Evolutionary conservation across 2,888 invertebrate genomes (phyloP).

Genomic region (Parnassius glacialis): DNA sequence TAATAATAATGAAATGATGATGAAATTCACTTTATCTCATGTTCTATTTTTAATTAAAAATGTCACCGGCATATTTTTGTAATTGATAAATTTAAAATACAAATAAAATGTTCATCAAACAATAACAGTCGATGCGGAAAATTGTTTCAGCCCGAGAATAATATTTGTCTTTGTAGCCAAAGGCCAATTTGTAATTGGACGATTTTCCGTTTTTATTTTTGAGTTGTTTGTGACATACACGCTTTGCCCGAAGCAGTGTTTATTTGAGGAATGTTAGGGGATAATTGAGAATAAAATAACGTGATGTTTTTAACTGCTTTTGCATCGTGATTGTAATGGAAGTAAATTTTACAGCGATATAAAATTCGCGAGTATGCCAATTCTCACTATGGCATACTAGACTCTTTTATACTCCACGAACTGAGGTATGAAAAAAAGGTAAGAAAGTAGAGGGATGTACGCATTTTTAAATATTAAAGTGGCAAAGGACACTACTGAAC

Average conservation of each 20-base stretch:
- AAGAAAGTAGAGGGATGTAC: no score
- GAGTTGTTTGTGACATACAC: constrained; percentile 31
- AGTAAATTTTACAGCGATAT: background rate
- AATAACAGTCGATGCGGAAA: constrained; percentile 31
- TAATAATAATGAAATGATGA: no score
- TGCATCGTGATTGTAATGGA: background rate
- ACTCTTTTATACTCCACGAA: no score
- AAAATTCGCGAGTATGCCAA: no score
- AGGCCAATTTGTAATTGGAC: constrained; percentile 37
- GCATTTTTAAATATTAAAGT: no score
- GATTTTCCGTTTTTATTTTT: constrained; percentile 36
- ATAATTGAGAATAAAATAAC: constrained; percentile 12
- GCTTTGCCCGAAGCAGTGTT: constrained; percentile 31
- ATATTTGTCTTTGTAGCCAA: constrained; percentile 38
- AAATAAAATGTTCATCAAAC: constrained; percentile 25
- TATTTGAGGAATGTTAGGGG: constrained; percentile 20
- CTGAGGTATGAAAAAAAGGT: no score
- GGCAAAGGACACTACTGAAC: no score
- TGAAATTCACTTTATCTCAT: no score
- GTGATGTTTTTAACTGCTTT: constrained; percentile 15
- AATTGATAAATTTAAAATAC: constrained; percentile 15
- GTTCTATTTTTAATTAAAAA: background rate
- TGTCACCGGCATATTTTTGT: constrained; percentile 4
- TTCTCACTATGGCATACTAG: no score
- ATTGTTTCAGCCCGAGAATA: constrained; percentile 42